Conservation (phyloP, 2,113 vertebrate species). For the Ceuthmochares aereus region DNA sequence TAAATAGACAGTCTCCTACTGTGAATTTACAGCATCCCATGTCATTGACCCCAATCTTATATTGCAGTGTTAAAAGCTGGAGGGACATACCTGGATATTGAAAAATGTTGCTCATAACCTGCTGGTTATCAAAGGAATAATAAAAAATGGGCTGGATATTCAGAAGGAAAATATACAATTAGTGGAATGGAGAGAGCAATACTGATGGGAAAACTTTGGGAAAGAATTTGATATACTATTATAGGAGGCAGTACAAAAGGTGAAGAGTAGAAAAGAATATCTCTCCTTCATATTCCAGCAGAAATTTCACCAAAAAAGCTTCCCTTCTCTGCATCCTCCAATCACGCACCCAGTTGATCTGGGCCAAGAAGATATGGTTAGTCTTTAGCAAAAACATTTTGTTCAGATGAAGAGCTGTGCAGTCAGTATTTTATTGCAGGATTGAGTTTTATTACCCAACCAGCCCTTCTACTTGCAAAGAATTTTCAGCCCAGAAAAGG, state of each 20-base stretch:
- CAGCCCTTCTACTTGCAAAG: neutral
- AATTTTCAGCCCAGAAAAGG: neutral
- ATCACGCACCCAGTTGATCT: neutral
- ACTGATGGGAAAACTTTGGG: neutral
- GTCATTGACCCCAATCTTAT: neutral
- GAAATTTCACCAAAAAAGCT: neutral
- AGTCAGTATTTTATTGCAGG: neutral
- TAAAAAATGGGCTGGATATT: neutral
- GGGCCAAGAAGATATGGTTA: neutral
- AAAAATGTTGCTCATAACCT: neutral
- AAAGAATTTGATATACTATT: neutral
- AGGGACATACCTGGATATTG: neutral
- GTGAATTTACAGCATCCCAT: neutral
- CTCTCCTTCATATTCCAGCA: neutral
- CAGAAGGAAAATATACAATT: neutral
- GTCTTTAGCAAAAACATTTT: neutral
- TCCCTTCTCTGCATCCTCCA: accelerated
- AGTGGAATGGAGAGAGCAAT: neutral
- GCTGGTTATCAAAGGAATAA: neutral
- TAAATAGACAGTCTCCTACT: neutral
- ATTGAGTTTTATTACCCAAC: neutral
- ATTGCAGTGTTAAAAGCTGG: neutral
- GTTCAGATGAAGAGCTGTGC: neutral
- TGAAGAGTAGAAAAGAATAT: neutral
- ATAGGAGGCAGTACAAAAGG: neutral